phyloP scores from a whole-genome alignment of 2,113 vertebrate species.

The Arvicanthis niloticus region DNA sequence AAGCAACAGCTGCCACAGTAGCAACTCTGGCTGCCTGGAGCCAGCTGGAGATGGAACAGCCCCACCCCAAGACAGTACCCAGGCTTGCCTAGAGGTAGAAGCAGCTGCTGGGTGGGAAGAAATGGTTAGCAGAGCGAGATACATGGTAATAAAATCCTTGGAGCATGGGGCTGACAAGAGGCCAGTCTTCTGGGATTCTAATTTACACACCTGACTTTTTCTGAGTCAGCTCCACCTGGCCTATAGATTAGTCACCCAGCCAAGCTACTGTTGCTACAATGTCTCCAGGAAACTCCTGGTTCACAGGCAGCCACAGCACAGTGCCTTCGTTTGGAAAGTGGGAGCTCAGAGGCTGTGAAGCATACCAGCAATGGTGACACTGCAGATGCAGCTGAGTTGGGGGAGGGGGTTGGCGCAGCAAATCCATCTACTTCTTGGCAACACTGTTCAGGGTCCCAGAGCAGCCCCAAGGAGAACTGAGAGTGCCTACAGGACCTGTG shows the following conservation, averaged over 20 bases:
- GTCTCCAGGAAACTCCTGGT: not conserved
- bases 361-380: not conserved
- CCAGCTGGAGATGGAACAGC: not conserved
- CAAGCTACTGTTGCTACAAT: not conserved
- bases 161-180: not conserved
- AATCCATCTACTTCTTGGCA: not conserved
- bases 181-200: slow-evolving; percentile 7
- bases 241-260: slow-evolving; percentile 13
- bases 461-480: not conserved
- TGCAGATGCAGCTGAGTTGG: not conserved
- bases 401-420: not conserved
- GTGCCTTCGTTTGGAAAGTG: not conserved
- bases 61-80: not conserved
- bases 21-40: not conserved
- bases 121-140: not conserved
- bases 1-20: not conserved
- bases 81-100: not conserved
- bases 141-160: not conserved
- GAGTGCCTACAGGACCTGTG: not conserved
- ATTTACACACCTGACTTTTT: slow-evolving; percentile 10
- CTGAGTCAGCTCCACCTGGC: not conserved
- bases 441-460: not conserved
- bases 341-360: not conserved
- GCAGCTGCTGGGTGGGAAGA: not conserved
- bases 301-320: not conserved